These are phyloP conservation scores for Alligator mississippiensis DNA, from an alignment of 2,113 vertebrate species.

Conservation along the genomic window DNA sequence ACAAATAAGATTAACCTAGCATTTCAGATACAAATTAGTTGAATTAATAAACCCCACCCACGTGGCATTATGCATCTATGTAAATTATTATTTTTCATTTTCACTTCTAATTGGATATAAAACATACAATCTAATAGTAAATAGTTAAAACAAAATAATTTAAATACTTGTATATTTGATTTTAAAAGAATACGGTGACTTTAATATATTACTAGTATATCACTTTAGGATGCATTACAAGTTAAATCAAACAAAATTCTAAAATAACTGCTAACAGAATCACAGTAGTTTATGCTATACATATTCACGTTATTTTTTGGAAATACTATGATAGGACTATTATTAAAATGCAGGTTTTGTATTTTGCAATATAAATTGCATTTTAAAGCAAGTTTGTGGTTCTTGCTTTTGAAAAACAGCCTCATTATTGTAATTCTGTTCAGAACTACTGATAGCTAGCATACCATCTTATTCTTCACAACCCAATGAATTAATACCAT, in stretches of 20 bases:
- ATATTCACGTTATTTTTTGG: background rate
- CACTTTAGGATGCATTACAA: background rate
- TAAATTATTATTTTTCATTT: constrained; percentile 51
- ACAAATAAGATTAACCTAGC: constrained; percentile 72
- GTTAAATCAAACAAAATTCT: constrained; percentile 1
- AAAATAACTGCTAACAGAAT: background rate
- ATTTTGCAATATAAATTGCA: background rate
- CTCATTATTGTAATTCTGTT: background rate
- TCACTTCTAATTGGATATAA: constrained; percentile 65
- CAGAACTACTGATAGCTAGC: background rate
- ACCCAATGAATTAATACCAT: no score
- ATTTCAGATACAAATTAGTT: constrained; percentile 66
- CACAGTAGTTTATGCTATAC: background rate
- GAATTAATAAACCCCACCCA: constrained; percentile 64
- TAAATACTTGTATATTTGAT: background rate
- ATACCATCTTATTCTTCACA: background rate
- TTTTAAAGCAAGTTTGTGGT: background rate
- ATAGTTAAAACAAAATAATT: constrained; percentile 10
- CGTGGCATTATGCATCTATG: constrained; percentile 35
- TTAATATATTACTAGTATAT: background rate
- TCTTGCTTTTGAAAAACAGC: background rate
- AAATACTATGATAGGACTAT: background rate
- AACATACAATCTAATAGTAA: constrained; percentile 24
- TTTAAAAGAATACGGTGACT: background rate
- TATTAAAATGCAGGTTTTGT: background rate